Evolutionary conservation across 2,113 vertebrate species (phyloP), one percentile per base, ranked within the genome.

Genomic region (Gymnogyps californianus): DNA sequence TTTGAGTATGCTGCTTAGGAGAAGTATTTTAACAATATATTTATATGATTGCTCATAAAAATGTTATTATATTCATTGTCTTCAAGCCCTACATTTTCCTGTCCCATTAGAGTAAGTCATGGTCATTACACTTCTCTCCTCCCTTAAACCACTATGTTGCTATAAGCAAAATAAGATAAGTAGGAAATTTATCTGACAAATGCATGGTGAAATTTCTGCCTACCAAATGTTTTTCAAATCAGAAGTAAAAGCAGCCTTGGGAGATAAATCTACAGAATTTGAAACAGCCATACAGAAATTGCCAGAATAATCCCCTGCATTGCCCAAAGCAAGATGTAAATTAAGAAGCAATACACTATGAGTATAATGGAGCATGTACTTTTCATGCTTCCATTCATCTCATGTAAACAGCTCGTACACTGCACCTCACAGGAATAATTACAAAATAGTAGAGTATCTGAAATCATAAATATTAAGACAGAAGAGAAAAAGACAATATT

Each of bases 251-350:
- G 49, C 62, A 96, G 62, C 92, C 89, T 66, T 97, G 86, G 93
- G 96, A 97, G 83, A 97, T 92, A 96, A 97, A 97, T 95, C 93
- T 95, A 97, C 54, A 93, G 72, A 95, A 95, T 96, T 96, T 96
- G 67, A 94, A 98, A 89, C 52, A 96, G 57, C n/a, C 83, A 32
- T 96, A 93, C 61, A 97, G 93, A 98, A 96, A 96, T 90, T 98
- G 83, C 84, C 77, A 87, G 87, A 97, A 96, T 96, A 96, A 97
- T 97, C 78, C 69, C 66, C 89, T 95, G 58, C 42, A 72, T 96
- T 84, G 96, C 97, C 96, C 83, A 96, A 95, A 98, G 98, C 94
- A 97, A 97, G 92, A 96, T 89, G 90, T 97, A 98, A 98, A 98
- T 98, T 98, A 98, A 98, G 94, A 95, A 97, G 91, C 91, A 97